Evolutionary conservation across 2,113 vertebrate species (phyloP), one percentile per base, ranked within the genome.

Genomic region (Athene noctua): DNA sequence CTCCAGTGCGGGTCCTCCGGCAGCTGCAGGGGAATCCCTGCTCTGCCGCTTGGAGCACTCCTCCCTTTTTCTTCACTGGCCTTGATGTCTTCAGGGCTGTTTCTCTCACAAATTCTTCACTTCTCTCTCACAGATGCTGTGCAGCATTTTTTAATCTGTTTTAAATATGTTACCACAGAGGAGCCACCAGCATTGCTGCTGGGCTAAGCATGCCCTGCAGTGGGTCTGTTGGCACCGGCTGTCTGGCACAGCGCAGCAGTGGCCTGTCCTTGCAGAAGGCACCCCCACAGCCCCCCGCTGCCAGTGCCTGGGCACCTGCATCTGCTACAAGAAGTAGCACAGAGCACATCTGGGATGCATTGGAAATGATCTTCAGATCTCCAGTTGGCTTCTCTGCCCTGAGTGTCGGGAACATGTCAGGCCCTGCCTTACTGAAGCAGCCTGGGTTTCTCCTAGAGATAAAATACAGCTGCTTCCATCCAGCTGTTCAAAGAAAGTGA

Each of bases 321-420:
- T 17, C 15, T 25, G 15, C 13, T 3, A 2, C 0, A 2, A n/a
- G 29, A 29, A 74, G 34, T 55, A 73, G 29, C 8, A 5, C 5
- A 11, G 32, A 38, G 18, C 13, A 42, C 19, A 13, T 13, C 29
- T 92, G 61, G 55, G 30, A 42, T 44, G 9, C n/a, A 5, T 1
- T 20, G 25, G 34, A 70, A 91, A 68, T 15, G 34, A 40, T 36
- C 34, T 80, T 10, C 54, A 57, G 4, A 4, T 57, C 12, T 17
- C 25, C 4, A 0, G 12, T 12, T n/a, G 34, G 7, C 36, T 86
- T 4, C 16, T 82, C 52, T 90, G 34, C 23, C 26, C 0, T 0
- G 20, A 11, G 6, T 34, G 11, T 79, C 36, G 77, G 29, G 25
- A 63, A 34, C 13, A 30, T 25, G 15, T 36, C 44, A 62, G n/a